Conservation (phyloP, 2,797 vertebrate species). For the Masticophis lateralis region DNA sequence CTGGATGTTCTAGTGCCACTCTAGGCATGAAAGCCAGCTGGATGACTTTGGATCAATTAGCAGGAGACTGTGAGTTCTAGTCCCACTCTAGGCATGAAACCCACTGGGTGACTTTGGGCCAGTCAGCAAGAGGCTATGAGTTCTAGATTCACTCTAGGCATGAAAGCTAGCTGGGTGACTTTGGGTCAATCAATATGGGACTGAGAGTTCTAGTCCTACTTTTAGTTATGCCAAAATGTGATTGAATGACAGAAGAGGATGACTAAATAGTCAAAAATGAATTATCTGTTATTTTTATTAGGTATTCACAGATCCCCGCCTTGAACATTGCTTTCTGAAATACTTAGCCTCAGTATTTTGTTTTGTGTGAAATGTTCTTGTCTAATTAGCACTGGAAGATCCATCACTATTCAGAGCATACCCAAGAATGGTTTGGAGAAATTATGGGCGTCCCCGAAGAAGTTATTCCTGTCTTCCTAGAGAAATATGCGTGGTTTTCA, state of each 20-base stretch:
- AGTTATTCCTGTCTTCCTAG: not conserved
- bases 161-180: not conserved
- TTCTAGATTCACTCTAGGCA: too few relatives aligned
- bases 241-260: not conserved
- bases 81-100: too few relatives aligned
- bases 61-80: too few relatives aligned
- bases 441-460: not conserved
- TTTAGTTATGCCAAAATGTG: not conserved
- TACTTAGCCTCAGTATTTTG: not conserved
- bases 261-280: not conserved
- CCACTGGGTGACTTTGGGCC: too few relatives aligned
- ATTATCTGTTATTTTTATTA: constrained; percentile 4
- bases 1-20: too few relatives aligned
- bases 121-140: too few relatives aligned
- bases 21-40: too few relatives aligned
- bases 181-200: not conserved
- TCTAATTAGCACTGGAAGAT: not conserved
- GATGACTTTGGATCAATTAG: too few relatives aligned
- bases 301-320: not conserved
- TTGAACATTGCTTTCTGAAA: not conserved
- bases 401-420: not conserved
- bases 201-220: not conserved
- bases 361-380: constrained; percentile 1
- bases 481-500: not conserved
- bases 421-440: not conserved